Percentiles rank a stretch among this genome's conserved stretches.
Conservation (phyloP, 2,888 invertebrate species). For the Drepanosiphum platanoidis region DNA sequence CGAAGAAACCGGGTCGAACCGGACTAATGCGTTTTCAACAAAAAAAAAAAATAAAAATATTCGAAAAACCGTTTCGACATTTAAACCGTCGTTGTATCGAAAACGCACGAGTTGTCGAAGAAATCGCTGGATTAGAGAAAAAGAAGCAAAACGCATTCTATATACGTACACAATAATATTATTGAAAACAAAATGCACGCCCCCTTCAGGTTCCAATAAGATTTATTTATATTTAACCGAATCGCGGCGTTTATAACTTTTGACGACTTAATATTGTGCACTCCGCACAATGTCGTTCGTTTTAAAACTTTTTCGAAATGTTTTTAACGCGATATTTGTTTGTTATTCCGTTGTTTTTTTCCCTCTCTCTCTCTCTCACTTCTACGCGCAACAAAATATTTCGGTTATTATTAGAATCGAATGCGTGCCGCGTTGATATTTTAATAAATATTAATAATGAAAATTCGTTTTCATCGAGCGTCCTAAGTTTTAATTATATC, state of each 20-base stretch:
- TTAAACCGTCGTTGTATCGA: no score
- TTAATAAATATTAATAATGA: no score
- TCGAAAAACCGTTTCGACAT: no score
- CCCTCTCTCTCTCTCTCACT: no score
- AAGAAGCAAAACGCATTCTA: neutral
- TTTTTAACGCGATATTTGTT: neutral
- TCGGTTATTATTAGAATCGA: neutral
- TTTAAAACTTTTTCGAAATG: slow-evolving; percentile 12
- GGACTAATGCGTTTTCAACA: no score
- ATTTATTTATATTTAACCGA: slow-evolving; percentile 10
- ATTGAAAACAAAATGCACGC: neutral
- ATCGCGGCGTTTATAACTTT: slow-evolving; percentile 11
- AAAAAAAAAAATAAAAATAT: no score
- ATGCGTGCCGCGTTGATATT: neutral
- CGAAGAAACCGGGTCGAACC: slow-evolving; percentile 18
- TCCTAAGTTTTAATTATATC: no score
- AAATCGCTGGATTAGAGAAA: neutral
- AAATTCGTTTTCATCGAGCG: neutral
- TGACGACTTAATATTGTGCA: slow-evolving; percentile 11
- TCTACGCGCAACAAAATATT: neutral
- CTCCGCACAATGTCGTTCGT: neutral
- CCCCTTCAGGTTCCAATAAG: slow-evolving; percentile 8
- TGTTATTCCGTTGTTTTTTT: no score
- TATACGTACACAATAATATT: neutral
- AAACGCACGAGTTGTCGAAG: neutral